phyloP scores from a whole-genome alignment of 2,888 invertebrate genomes.

The Sceliomorpha sp. region DNA sequence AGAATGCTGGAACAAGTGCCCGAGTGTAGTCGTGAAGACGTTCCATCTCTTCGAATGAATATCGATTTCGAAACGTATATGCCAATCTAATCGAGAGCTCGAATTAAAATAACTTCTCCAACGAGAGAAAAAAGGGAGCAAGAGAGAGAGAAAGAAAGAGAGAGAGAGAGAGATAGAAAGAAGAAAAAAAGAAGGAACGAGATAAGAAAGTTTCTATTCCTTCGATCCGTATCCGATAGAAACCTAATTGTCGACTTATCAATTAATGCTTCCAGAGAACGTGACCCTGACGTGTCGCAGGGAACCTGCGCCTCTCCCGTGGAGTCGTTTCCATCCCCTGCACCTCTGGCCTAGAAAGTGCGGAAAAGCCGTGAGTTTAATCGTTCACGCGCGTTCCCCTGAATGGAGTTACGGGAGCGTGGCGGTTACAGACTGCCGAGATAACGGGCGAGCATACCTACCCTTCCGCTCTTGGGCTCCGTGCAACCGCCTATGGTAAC shows the following conservation, averaged over 20 bases:
- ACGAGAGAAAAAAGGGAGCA: too few species aligned
- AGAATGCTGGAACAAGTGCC: conserved; percentile 55
- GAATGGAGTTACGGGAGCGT: conserved; percentile 28
- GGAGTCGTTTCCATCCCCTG: conserved; percentile 13
- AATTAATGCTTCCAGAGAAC: too few species aligned
- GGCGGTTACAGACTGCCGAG: conserved; percentile 15
- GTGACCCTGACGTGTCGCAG: not conserved
- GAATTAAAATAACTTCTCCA: not conserved
- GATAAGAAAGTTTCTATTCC: too few species aligned
- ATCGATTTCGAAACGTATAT: conserved; percentile 15
- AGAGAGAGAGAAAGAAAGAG: too few species aligned
- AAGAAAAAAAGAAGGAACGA: too few species aligned
- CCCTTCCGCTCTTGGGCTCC: conserved; percentile 20
- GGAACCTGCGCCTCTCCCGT: not conserved
- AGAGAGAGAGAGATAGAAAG: too few species aligned
- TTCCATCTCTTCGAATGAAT: conserved; percentile 25
- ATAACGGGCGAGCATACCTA: conserved; percentile 10
- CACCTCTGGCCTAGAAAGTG: conserved; percentile 9
- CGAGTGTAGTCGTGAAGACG: conserved; percentile 10
- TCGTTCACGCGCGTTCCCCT: conserved; percentile 28
- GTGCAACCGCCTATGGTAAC: conserved; percentile 18
- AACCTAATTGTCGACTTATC: too few species aligned
- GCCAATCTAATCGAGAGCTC: not conserved
- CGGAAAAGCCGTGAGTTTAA: conserved; percentile 25
- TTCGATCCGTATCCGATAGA: too few species aligned